Base-by-base conservation (phyloP, 35 echinoderm and acorn worm species). In the Heliocidaris erythrogramma region DNA sequence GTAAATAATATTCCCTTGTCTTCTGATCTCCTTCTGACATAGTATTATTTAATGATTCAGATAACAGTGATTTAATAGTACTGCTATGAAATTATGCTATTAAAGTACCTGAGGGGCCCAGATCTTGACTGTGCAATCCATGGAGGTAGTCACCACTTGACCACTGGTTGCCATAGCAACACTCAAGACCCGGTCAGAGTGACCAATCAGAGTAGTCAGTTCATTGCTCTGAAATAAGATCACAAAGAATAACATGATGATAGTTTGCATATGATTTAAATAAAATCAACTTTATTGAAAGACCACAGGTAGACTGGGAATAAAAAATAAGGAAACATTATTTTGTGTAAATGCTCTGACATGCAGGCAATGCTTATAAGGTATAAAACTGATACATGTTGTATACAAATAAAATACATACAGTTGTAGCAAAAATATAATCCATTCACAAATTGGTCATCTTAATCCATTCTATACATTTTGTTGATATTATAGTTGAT, bases 101-200 rank as follows among this genome's bases (percentile, higher is more conserved):
- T 29, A 17, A 47, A 94, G 65, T 90, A 99, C 96, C 94, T 96
- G 85, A 17, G 97, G 96, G 21, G 32, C 94, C 98, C 98, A 99
- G 24, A 99, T 30, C 91, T 96, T 99, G 13, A 99, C 88, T 29
- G 96, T 99, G 42, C 95, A 96, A 69, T 99, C 98, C 59, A 97
- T 93, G 13, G 98, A 97, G 29, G 96, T 32, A 47, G 98, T 96
- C 30, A 99, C 87, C 31, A 99, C 59, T 48, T 95, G 93, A 88
- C 98, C 97, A 92, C 95, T 95, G 32, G 88, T 94, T 88, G 97
- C 85, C 65, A 97, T 93, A 53, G 97, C 98, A 90, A 99, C 98
- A 49, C 92, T 93, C 30, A 94, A 48, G 0, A 99, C 98, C 49
- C 98, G 85, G 60, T 97, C 98, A 7, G 95, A 96, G 88, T 99